Evolutionary conservation across 1,140 invertebrate genomes (phyloP), one percentile per base, ranked within the genome.

Genomic region (Brachionus paranguensis): DNA sequence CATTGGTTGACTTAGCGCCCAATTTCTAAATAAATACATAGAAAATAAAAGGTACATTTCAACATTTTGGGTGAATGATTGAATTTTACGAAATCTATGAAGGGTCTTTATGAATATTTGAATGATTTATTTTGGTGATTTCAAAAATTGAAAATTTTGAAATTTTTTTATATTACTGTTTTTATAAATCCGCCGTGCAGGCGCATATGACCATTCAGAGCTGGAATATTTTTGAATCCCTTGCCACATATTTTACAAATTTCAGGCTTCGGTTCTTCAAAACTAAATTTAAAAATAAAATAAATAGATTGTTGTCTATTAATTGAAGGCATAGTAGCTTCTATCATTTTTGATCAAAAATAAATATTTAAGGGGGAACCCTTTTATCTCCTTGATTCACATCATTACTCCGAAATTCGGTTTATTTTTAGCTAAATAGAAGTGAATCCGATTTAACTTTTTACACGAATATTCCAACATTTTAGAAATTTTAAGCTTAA

Each of bases 101-200:
- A 60, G 17, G 53, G 53, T 60, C 47, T 53, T 53, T 65, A 68
- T 68, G 33, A 68, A 33, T 68, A 7, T 37, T 68, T 33, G 65
- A 68, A 29, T 33, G 27, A 68, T 29, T 20, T 60, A 53, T 24
- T 60, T 60, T 20, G 53, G 53, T 60, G 53, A 60, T 60, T 60
- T 60, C 53, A 60, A 60, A 60, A 24, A 60, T 60, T 60, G 53
- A 60, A 60, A 60, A 60, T 60, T 60, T 60, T 60, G 53, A 60
- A 60, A 60, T 60, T 50, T 76, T 43, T 76, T 76, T 76, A 76
- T 76, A 76, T 76, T 76, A 76, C 78, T 81, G 53, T 81, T 81
- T 97, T 97, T 88, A 96, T 95, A 89, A 97, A 97, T 78, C 96
- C 96, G 14, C 96, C 96, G 90, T 98, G 96, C 27, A 97, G 91